Base-by-base conservation (phyloP, 1,140 invertebrate genomes). In the Drosophila pectinifera region DNA sequence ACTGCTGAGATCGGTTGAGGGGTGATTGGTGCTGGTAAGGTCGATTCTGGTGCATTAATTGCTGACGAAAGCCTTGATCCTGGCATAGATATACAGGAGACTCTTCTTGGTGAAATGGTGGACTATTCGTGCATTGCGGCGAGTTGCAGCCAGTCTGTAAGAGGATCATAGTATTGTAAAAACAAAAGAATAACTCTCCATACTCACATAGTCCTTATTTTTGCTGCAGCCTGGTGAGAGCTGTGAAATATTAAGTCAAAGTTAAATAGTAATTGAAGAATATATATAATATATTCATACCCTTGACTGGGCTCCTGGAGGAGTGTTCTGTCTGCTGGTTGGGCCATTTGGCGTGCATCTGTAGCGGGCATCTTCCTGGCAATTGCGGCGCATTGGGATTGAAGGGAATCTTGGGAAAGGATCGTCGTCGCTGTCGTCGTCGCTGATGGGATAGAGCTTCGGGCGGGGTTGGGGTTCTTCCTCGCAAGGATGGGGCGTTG, bases 401-500 rank as follows among this genome's bases (percentile, higher is more conserved):
- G 8, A 0, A 31, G 8, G 28, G 2, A 31, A 31, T 3, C 28
- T 31, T 1, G 10, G 10, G 28, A 8, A 31, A 10, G 28, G 28
- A 31, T 31, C 8, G 13, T 67, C 24, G 18, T 31, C 18, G 34
- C 14, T 39, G 7, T 28, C 43, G 13, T 36, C 20, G 41, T 36
- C 18, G 31, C 28, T 61, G 18, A 16, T 18, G 8, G 59, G n/a
- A 65, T 6, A 10, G 4, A 11, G 13, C 7, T 4, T 31, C 0
- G 0, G 13, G 4, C 5, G 18, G 0, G 0, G 1, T 0, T 1
- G 0, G 2, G n/a, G 3, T 10, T 3, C 8, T 4, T n/a, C n/a
- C 8, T 16, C 1, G 14, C 38, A 14, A 3, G 48, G 18, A 31
- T 4, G 13, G 5, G 7, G 0, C 4, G 14, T 16, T 16, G 11